Evolutionary conservation across 1,140 invertebrate genomes (phyloP), one percentile per base, ranked within the genome.

Genomic region (Drosophila sp.): DNA sequence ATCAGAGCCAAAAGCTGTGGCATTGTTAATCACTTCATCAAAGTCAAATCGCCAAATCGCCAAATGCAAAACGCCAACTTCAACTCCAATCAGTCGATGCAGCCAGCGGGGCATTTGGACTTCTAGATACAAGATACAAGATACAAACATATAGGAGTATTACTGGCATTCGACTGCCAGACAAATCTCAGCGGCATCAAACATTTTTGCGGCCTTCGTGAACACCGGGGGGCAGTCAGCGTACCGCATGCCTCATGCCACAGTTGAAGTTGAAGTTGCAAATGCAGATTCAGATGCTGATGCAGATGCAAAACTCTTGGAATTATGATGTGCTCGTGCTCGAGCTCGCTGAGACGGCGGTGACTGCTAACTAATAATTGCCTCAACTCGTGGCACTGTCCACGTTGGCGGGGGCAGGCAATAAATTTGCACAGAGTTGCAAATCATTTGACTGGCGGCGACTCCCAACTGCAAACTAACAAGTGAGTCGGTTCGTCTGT

Each of bases 371-470:
- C 82, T 78, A 87, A 86, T 86, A 81, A 87, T 67, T 77, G 41
- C 27, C 56, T 38, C 9, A n/a, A 45, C 43, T 27, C 7, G 9
- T 7, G 18, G 51, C 51, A 16, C 0, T 40, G 38, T 38, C 40
- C 25, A n/a, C 29, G 25, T 2, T 50, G 46, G 41, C 21, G 38
- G 40, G 43, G 53, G 51, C 54, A 66, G 66, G 71, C 79, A 71
- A 71, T 81, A 81, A 87, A 87, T 87, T 87, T 87, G 79, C 82
- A 87, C 83, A 69, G 76, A 89, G 83, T 82, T 89, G 82, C 82
- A 87, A 87, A 87, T 87, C 83, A 87, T 82, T 87, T 82, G 75
- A 70, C 70, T 81, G 54, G 77, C 74, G 65, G 74, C 67, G 64
- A 73, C 53, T 51, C 36, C 46, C 48, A 59, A 51, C 61, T 57